Conservation (phyloP, 2,113 vertebrate genomes). For the Cyanistes caeruleus region DNA sequence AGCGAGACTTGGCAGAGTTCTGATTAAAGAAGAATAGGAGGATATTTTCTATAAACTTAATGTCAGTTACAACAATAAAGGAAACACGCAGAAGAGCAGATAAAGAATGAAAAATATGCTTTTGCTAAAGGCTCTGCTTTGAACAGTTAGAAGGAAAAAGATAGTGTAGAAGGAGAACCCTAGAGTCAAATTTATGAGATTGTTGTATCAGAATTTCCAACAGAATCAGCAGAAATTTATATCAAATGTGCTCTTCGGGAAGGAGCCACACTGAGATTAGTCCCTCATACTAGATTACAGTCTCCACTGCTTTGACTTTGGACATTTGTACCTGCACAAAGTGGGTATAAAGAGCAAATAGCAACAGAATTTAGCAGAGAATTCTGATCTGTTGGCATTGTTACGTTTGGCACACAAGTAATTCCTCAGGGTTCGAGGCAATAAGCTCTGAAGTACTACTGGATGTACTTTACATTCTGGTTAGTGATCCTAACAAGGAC, state of each 20-base stretch:
- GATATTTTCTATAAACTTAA: not conserved
- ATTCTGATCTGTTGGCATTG: not conserved
- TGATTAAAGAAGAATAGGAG: constrained; percentile 10
- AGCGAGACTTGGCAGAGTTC: not conserved
- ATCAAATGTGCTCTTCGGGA: not conserved
- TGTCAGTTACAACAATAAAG: not conserved
- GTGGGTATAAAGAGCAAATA: not conserved
- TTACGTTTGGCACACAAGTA: not conserved
- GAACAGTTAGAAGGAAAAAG: not conserved
- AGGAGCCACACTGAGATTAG: not conserved
- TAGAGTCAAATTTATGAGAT: not conserved
- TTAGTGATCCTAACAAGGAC: not conserved
- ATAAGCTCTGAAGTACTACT: not conserved
- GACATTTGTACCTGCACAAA: not conserved
- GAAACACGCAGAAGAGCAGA: not conserved
- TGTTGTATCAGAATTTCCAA: not conserved
- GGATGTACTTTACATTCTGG: not conserved
- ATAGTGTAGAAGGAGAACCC: not conserved
- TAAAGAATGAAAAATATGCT: not conserved
- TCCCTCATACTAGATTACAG: not conserved
- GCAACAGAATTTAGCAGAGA: not conserved
- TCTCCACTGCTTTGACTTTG: not conserved
- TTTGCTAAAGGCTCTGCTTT: not conserved
- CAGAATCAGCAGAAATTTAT: not conserved
- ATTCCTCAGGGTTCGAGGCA: not conserved